Evolutionary conservation across 1,140 invertebrate genomes (phyloP), one percentile per base, ranked within the genome.

Genomic region (Hyphantria cunea): DNA sequence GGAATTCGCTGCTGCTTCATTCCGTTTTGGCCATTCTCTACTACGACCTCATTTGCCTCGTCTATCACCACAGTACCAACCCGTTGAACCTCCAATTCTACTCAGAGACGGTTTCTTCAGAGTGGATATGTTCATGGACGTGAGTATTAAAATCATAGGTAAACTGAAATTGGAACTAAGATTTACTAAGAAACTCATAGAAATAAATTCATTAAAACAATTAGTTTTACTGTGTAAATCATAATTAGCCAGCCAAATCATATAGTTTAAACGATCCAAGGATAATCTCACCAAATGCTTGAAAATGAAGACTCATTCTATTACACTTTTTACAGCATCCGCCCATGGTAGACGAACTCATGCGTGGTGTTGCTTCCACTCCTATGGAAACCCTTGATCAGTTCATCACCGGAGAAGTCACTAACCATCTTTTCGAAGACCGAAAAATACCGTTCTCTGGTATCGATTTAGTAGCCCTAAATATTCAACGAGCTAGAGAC

Each of bases 81-180:
- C 94, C 0, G 93, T 96, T 9, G 96, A 95, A 82, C 97, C 94
- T 0, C 95, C 96, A 14, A 95, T 98, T 62, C 91, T 97, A 4
- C 91, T 99, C 0, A 93, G 98, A 47, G 96, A 98, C 77, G 97
- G 96, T 0, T 99, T 99, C 92, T 99, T 99, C 92, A 97, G 97
- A 76, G 96, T 97, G 9, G 97, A 99, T 70, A 94, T 97, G 92
- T 93, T 98, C 31, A 95, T 95, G 79, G 93, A 93, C 66, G 93
- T 94, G 61, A 77, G 82, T 76, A 33, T 13, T 44, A 4, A 7
- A 11, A n/a, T n/a, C n/a, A n/a, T n/a, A n/a, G 33, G 5, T 9
- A 34, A 6, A 34, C n/a, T n/a, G 9, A 34, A 34, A 13, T 14
- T 9, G 33, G 58, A 13, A 9, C 9, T 34, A 34, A 34, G 9